Base-by-base conservation (phyloP, 2,888 invertebrate genomes). In the Ophioninae sp. region DNA sequence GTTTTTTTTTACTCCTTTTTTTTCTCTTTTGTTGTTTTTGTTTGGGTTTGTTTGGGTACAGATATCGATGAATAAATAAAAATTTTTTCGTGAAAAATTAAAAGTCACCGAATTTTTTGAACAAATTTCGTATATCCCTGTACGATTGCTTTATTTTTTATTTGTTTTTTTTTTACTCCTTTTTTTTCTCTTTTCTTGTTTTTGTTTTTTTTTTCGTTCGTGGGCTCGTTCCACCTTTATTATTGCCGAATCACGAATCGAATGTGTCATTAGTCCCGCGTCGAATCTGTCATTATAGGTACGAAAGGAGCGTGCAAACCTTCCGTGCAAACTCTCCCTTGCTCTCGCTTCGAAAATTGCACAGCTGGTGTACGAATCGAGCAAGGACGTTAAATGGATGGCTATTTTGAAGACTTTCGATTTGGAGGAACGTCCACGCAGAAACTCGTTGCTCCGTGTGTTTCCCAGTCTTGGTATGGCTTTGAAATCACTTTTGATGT, bases 251-350 rank as follows among this genome's bases (percentile, higher is more conserved):
- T 80, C 69, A 73, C 80, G 80, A 73, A 83, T 83, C 83, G 83
- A 83, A 83, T 83, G 83, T 83, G 80, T 83, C 83, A 83, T 83
- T 83, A 83, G 83, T 72, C 76, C 83, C 80, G 83, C 83, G 67
- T 83, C 83, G 83, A 83, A 83, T 83, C 79, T 77, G 76, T 83
- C 83, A 83, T 83, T 83, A 77, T 59, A 77, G 76, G 67, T 68
- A 30, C 75, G 37, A 22, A 41, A 63, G 23, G 67, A 77, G 72
- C 69, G 80, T 37, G 79, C 79, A 51, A 69, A 74, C 73, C 71
- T 79, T 72, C 72, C 79, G 79, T 79, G 67, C 67, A 44, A 77
- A 77, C 58, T 76, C 79, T 44, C 63, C 17, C 17, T 77, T 63
- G 67, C 80, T 41, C 68, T 41, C 51, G 8, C 56, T 41, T 56